Evolutionary conservation across 1,140 invertebrate species (phyloP), one percentile per base, ranked within the genome.

Genomic region (Pseudachorutes palmiensis): DNA sequence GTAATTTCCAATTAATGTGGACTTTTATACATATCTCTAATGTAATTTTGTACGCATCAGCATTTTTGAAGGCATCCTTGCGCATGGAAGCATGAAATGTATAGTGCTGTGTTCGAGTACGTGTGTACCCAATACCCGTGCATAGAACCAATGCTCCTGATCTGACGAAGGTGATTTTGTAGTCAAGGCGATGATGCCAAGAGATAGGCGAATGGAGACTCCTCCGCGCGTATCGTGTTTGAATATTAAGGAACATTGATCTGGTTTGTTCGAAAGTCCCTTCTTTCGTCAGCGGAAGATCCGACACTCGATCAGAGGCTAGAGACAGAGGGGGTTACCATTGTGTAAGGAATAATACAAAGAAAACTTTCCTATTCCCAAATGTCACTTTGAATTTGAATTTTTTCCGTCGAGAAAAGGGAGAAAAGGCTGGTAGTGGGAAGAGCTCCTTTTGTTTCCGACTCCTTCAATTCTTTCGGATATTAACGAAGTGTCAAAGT

Each of bases 311-410:
- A 45, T 45, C 36, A 45, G 36, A 45, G 36, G 36, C 36, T 9
- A 19, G 19, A 19, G 36, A 19, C 36, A 45, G 36, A 45, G 19
- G 36, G 36, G 36, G 19, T 12, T 9, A 45, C 9, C 19, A 45
- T 12, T 45, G 19, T 45, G 9, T 12, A 12, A 12, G 36, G 36
- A 19, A 45, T n/a, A 45, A 9, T 45, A 45, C 36, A 45, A 45
- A 45, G 36, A 45, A 45, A 45, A 45, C 9, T 45, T 45, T 45
- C 36, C 36, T 12, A 45, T 45, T 45, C 36, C 36, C 36, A 45
- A 45, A 45, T 45, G 36, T 45, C 36, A 45, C 36, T 45, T 45
- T 45, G 36, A 45, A 45, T 45, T 45, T 45, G 36, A 45, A 45
- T 45, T 45, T 45, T 45, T 9, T 45, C 19, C 36, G 9, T 45